A percentile compares a stretch with the other conserved stretches of the same genome.
These are phyloP conservation scores for Hemithea aestivaria DNA, from an alignment of 2,888 invertebrate genomes.

Conservation along the genomic window DNA sequence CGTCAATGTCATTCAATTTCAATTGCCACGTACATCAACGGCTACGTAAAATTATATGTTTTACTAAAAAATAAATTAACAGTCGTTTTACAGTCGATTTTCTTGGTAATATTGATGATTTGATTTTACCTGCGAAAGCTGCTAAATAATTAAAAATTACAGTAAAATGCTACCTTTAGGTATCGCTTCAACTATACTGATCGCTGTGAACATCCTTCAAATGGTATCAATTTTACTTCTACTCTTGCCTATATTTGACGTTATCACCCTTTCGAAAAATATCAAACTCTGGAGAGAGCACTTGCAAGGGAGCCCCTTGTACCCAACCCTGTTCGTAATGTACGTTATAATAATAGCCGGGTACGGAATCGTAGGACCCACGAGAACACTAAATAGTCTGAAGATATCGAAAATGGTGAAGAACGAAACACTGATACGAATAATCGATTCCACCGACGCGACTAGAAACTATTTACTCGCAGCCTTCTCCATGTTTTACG, in stretches of 20 bases:
- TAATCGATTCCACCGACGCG: conserved; percentile 48
- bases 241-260: conserved; percentile 43
- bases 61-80: too few species aligned
- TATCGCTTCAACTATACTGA: conserved; percentile 32
- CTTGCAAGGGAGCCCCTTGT: conserved; percentile 16
- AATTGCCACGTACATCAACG: too few species aligned
- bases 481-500: conserved; percentile 52
- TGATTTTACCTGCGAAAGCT: too few species aligned
- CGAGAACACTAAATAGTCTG: conserved; percentile 35
- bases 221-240: conserved; percentile 48
- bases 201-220: conserved; percentile 41
- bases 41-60: too few species aligned
- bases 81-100: too few species aligned
- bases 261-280: conserved; percentile 39
- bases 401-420: conserved; percentile 25
- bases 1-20: too few species aligned
- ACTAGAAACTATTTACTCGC: conserved; percentile 55
- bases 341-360: conserved; percentile 34
- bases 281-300: conserved; percentile 30
- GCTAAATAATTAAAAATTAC: too few species aligned
- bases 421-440: conserved; percentile 36
- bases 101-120: too few species aligned
- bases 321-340: conserved; percentile 10
- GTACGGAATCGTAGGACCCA: conserved; percentile 49
- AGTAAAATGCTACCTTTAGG: conserved; percentile 31